These are phyloP conservation scores for Netelia virgata DNA, from an alignment of 2,888 invertebrate genomes.

Conservation along the genomic window DNA sequence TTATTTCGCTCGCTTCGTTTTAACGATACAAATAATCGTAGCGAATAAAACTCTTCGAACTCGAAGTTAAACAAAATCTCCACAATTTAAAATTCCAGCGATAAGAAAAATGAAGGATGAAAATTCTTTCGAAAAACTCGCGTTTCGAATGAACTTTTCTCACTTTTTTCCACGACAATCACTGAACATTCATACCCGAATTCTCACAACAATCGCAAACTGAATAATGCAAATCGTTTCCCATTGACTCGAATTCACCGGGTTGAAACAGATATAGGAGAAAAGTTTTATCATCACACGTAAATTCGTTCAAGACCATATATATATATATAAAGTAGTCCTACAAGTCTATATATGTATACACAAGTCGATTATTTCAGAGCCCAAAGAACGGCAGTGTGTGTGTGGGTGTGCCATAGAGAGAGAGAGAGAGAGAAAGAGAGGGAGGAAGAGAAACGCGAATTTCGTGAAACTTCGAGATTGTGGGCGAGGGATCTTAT, in stretches of 20 bases:
- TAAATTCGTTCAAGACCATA: constrained; percentile 32
- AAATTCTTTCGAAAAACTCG: not conserved
- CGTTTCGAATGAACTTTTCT: not conserved
- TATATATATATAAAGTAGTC: constrained; percentile 20
- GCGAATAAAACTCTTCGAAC: not conserved
- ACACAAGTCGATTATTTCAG: constrained; percentile 43
- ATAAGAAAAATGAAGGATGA: not conserved
- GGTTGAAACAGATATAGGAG: constrained; percentile 15
- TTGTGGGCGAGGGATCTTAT: constrained; percentile 48
- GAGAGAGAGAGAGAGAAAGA: constrained; percentile 6
- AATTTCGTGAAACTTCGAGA: constrained; percentile 47
- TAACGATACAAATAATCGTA: not conserved
- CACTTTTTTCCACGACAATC: constrained; percentile 11
- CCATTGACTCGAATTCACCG: constrained; percentile 33
- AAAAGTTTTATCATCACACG: constrained; percentile 47
- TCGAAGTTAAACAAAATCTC: not conserved
- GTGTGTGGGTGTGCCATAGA: not conserved
- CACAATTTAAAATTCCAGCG: not conserved
- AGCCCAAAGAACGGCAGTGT: not conserved
- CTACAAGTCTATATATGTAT: not conserved
- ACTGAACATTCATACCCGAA: constrained; percentile 47
- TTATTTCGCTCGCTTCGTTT: too few species aligned
- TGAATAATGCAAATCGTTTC: constrained; percentile 57
- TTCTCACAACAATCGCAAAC: constrained; percentile 42
- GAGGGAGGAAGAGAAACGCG: not conserved